Evolutionary conservation across 1,140 invertebrate genomes (phyloP), one percentile per base, ranked within the genome.

Genomic region (Lasaia peninsularis): DNA sequence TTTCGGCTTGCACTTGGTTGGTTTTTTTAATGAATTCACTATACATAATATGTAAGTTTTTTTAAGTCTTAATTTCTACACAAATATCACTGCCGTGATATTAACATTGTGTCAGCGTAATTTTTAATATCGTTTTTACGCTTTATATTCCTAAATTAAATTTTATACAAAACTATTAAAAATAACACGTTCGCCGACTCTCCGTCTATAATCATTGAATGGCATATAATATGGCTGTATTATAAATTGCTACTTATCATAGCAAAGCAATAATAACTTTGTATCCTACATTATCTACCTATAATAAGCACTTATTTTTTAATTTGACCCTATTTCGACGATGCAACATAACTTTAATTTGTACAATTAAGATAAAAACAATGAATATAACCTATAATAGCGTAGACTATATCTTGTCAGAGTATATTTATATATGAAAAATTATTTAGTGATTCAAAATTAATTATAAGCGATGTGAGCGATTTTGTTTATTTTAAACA

Each of bases 351-450:
- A 44, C 18, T 44, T 44, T 18, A 44, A 44, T 48, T 48, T 48
- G 44, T 48, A 48, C 44, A 48, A 48, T 48, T 21, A 48, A 21
- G 16, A 18, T n/a, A 48, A 20, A 48, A 48, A 48, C 44, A 48
- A 21, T 48, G 18, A 21, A 21, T 48, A 44, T 48, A 48, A 48
- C 20, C 44, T 48, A 48, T 48, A 18, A 5, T 11, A 21, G 20
- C 44, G 20, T 11, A 21, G 20, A 21, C n/a, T 10, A 18, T 48
- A 21, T 48, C 21, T 5, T 11, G 18, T 21, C 10, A 48, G 18
- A 48, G 44, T 48, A 48, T 48, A 48, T 20, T 48, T 24, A n/a
- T 11, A 48, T 7, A 28, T 48, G n/a, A 48, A 48, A 21, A 48
- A 48, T 48, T 10, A 9, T 10, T 34, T 34, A 34, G 2, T 34